Evolutionary conservation across 2,113 vertebrate species (phyloP).

Genomic region (Mellivora capensis): DNA sequence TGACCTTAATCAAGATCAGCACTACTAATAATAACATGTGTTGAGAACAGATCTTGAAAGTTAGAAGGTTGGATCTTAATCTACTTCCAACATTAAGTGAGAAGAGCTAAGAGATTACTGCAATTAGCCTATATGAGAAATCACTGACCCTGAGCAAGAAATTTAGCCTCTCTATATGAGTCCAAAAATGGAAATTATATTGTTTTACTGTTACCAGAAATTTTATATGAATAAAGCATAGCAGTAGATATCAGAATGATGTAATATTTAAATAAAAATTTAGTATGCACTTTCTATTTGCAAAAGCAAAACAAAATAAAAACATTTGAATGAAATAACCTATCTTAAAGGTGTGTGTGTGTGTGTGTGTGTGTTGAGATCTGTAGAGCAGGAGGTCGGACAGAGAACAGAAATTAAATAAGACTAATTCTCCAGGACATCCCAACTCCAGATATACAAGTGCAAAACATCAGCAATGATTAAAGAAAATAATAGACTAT

Average conservation of each 20-base stretch:
- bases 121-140: background rate
- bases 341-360: background rate
- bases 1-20: background rate
- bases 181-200: background rate
- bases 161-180: background rate
- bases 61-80: background rate
- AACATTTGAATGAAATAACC: background rate
- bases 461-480: background rate
- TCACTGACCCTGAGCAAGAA: background rate
- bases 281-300: background rate
- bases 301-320: background rate
- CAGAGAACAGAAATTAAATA: background rate
- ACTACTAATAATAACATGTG: background rate
- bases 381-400: background rate
- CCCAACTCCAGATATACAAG: background rate
- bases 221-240: background rate
- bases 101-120: background rate
- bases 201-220: background rate
- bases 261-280: background rate
- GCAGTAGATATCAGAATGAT: background rate
- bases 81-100: background rate
- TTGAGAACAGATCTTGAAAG: background rate
- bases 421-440: background rate
- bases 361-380: background rate
- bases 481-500: background rate